phyloP scores from a whole-genome alignment of 2,888 invertebrate genomes.

The Athrips mouffetella region DNA sequence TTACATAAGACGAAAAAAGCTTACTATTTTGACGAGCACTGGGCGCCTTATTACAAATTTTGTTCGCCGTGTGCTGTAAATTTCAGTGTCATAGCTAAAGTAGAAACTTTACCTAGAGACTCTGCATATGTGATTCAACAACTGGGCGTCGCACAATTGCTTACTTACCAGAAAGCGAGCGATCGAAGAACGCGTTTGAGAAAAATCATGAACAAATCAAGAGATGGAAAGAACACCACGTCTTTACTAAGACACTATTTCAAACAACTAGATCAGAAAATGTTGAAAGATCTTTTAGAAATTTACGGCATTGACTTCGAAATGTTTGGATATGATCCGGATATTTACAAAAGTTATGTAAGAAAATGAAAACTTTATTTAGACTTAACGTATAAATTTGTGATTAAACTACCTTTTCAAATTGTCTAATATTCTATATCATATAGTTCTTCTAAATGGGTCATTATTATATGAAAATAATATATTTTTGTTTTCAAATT shows the following conservation, averaged over 20 bases:
- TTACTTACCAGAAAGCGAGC: constrained; percentile 57
- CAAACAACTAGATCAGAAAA: constrained; percentile 74
- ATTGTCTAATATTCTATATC: constrained; percentile 5
- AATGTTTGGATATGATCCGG: constrained; percentile 82
- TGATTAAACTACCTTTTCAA: background rate
- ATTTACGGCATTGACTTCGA: constrained; percentile 83
- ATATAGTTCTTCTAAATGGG: constrained; percentile 5
- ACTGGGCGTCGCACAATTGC: constrained; percentile 75
- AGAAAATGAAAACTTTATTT: constrained; percentile 54
- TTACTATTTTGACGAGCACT: constrained; percentile 78
- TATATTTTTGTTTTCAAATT: constrained; percentile 1
- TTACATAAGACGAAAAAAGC: constrained; percentile 72
- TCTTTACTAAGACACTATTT: constrained; percentile 72
- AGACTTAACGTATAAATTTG: background rate
- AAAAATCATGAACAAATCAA: constrained; percentile 73
- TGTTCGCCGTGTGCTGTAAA: constrained; percentile 83
- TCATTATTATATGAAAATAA: background rate
- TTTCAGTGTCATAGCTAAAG: constrained; percentile 81
- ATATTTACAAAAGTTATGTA: constrained; percentile 74
- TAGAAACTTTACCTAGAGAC: constrained; percentile 80
- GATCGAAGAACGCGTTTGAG: constrained; percentile 70
- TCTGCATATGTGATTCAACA: constrained; percentile 79
- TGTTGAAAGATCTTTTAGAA: constrained; percentile 77
- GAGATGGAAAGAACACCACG: constrained; percentile 70
- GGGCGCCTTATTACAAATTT: constrained; percentile 81